Evolutionary conservation across 2,797 vertebrate species (phyloP), one percentile per base, ranked within the genome.

Genomic region (Periparus ater): DNA sequence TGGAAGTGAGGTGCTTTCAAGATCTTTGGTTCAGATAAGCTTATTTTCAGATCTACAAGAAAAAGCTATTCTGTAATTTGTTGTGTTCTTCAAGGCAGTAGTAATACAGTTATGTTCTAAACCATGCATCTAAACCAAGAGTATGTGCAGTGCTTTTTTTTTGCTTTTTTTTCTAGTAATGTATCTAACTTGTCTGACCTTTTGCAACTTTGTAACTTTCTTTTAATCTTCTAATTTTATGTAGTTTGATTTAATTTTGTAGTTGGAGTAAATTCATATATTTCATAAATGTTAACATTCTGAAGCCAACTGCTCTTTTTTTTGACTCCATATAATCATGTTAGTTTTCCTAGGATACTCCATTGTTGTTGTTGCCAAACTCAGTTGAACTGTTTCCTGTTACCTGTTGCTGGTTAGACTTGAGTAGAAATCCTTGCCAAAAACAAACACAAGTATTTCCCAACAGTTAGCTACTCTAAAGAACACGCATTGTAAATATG

Each of bases 401-500:
- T 95, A 85, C 17, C 85, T 91, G 63, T 90, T 96, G 66, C 88
- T 94, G 84, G 74, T 85, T 93, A 89, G 92, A 88, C 75, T 77
- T 79, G 91, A 94, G 63, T 95, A 95, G 88, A 95, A 88, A 75
- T 88, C 91, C 76, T 90, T 97, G 95, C 81, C 65, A 95, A 92
- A 96, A 95, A 65, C 42, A 95, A 83, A 73, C 36, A 48, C 77
- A 85, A 93, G 23, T 95, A 94, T 90, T 96, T 96, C 83, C 82
- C 78, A 54, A 63, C 93, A 95, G 87, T 71, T 94, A 95, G 78
- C 80, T 89, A 85, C 83, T 93, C 70, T 95, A 93, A 96, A 97
- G 67, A 94, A 96, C 91, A 95, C 70, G 10, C 65, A 54, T 71
- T 98, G 97, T 98, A 98, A 97, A 98, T 98, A 97, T 89, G 96